Percentiles rank a stretch among this genome's conserved stretches.
phyloP scores from a whole-genome alignment of 2,797 vertebrate genomes.

The Coendou prehensilis region DNA sequence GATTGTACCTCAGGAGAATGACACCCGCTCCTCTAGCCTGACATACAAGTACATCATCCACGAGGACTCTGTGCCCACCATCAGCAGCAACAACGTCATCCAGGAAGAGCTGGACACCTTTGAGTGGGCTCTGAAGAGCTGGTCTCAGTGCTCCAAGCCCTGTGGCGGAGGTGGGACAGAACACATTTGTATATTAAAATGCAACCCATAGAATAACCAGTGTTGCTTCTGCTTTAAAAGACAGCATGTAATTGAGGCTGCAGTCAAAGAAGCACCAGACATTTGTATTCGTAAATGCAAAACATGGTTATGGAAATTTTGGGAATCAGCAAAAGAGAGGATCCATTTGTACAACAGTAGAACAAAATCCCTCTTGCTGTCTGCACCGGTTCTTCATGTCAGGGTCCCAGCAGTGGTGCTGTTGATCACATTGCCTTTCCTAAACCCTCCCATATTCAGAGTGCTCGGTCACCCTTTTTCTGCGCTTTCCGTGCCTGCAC shows the following conservation, averaged over 20 bases:
- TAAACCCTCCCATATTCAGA: not conserved
- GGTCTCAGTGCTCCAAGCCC: conserved; percentile 97
- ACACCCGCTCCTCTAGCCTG: conserved; percentile 95
- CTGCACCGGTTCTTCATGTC: not conserved
- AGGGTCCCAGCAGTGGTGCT: fast-evolving
- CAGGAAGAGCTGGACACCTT: conserved; percentile 95
- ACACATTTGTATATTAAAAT: not conserved
- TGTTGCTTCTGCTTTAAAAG: conserved; percentile 23
- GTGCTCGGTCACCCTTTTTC: not conserved
- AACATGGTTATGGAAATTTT: not conserved
- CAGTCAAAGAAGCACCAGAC: not conserved
- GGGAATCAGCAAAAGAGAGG: not conserved
- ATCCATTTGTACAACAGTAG: not conserved
- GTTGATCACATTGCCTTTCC: not conserved
- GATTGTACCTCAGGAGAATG: conserved; percentile 97
- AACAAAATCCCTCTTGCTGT: not conserved
- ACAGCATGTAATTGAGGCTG: not conserved
- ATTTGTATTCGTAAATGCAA: not conserved
- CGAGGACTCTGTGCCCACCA: conserved; percentile 95
- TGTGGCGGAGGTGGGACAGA: conserved; percentile 94
- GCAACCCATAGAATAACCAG: not conserved
- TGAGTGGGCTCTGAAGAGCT: conserved; percentile 98
- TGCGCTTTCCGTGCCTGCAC: not conserved
- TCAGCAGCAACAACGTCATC: conserved; percentile 98
- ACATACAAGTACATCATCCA: conserved; percentile 98